phyloP scores from a whole-genome alignment of 2,888 invertebrate genomes.

The Frankliniella fusca region DNA sequence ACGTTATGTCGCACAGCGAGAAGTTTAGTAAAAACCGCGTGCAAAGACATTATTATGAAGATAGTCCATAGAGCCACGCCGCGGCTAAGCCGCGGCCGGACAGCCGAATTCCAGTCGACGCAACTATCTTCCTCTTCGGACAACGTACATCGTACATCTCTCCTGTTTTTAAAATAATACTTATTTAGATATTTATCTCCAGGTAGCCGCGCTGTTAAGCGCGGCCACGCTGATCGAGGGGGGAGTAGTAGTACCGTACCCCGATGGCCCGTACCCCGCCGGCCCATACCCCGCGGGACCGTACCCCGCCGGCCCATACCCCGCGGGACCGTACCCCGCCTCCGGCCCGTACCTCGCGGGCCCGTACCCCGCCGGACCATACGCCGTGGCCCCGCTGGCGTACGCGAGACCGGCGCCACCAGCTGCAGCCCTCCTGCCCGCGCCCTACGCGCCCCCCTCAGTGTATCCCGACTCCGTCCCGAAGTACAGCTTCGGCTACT shows the following conservation, averaged over 20 bases:
- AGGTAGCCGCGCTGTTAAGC: background rate
- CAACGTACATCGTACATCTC: too few species aligned
- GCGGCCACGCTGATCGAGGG: background rate
- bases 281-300: too few species aligned
- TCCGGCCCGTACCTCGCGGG: slow-evolving; percentile 7
- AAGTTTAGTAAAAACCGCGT: too few species aligned
- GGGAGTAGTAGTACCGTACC: background rate
- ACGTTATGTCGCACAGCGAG: too few species aligned
- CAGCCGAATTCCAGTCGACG: too few species aligned
- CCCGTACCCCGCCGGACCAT: slow-evolving; percentile 22
- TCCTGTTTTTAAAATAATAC: too few species aligned
- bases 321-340: background rate
- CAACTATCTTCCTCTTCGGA: too few species aligned
- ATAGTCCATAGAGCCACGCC: too few species aligned
- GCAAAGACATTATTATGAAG: too few species aligned
- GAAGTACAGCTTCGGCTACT: slow-evolving; percentile 54
- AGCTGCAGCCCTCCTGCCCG: slow-evolving; percentile 39
- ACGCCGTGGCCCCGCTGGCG: slow-evolving; percentile 31
- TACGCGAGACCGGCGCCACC: slow-evolving; percentile 20
- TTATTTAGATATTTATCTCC: too few species aligned
- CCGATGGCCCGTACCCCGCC: slow-evolving; percentile 30
- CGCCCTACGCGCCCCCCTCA: slow-evolving; percentile 39
- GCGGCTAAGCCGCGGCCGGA: too few species aligned
- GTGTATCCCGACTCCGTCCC: slow-evolving; percentile 52
- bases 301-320: slow-evolving; percentile 29